Base-by-base conservation (phyloP, 2,113 vertebrate species). In the Ceuthmochares aereus region DNA sequence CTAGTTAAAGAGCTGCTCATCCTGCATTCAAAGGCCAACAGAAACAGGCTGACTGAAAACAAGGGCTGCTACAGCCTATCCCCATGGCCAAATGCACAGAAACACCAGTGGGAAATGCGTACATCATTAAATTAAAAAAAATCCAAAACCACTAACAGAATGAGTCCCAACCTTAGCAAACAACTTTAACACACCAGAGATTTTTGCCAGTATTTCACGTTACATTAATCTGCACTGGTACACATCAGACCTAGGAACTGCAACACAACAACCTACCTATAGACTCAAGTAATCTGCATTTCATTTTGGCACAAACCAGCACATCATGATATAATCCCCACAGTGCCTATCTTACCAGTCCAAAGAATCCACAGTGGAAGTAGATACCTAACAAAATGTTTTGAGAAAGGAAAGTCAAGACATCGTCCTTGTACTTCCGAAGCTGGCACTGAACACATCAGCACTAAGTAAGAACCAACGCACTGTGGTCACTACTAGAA, bases 291-390 rank as follows among this genome's bases (percentile, higher is more conserved):
- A 58, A 72, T 2, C 4, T 7, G 10, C 18, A 36, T 26, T 88
- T 76, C 3, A 25, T 55, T 85, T 45, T 27, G 6, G 17, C 21
- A 75, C 43, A 68, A 68, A 34, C 5, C 19, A 62, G 21, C 9
- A 25, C 19, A 34, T 8, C 9, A 1, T 2, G 3, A 0, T 6
- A 45, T 16, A 51, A n/a, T 23, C 30, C 20, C 5, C 1, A 1
- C 26, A 66, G 14, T 2, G 1, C 10, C 43, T 6, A n/a, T 7
- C 7, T 77, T 34, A n/a, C 9, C 6, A 51, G 29, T n/a, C 45
- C 3, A 4, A 73, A 49, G 9, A 82, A 72, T 15, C 49, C 34
- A 32, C 37, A 6, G 4, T 23, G 1, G 2, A 47, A 73, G 2
- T 0, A 32, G 9, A 1, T 7, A 3, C 25, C 34, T 42, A 78